Conservation (phyloP, 2,113 vertebrate genomes). For the Egretta garzetta region DNA sequence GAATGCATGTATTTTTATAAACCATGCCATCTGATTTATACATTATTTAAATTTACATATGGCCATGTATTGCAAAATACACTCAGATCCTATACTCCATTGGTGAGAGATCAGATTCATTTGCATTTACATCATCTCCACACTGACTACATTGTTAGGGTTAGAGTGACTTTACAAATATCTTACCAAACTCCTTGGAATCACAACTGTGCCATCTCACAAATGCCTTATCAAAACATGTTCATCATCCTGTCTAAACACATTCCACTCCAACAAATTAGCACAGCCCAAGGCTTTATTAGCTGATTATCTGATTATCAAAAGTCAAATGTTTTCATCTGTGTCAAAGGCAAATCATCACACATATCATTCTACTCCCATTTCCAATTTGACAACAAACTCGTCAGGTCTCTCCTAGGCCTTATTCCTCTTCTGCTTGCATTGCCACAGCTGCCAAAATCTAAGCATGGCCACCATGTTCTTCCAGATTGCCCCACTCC, state of each 20-base stretch:
- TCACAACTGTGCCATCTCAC: slow-evolving; percentile 27
- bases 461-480: not conserved
- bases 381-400: slow-evolving; percentile 36
- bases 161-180: slow-evolving; percentile 14
- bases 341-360: slow-evolving; percentile 54
- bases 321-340: slow-evolving; percentile 45
- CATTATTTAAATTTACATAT: not conserved
- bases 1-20: not conserved
- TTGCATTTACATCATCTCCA: slow-evolving; percentile 1
- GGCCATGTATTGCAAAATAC: not conserved
- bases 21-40: not conserved
- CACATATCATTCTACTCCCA: not conserved
- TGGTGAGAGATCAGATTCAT: not conserved
- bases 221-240: slow-evolving; percentile 44
- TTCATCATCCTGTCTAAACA: slow-evolving; percentile 55
- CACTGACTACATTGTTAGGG: not conserved
- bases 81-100: not conserved
- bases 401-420: not conserved
- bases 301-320: slow-evolving; percentile 53
- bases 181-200: slow-evolving; percentile 45
- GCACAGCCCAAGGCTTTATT: slow-evolving; percentile 47
- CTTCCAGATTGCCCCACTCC: not conserved
- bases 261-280: slow-evolving; percentile 57
- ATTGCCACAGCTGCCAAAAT: not conserved
- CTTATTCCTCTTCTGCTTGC: not conserved